phyloP scores from a whole-genome alignment of 2,113 vertebrate genomes.

The Gymnogyps californianus region DNA sequence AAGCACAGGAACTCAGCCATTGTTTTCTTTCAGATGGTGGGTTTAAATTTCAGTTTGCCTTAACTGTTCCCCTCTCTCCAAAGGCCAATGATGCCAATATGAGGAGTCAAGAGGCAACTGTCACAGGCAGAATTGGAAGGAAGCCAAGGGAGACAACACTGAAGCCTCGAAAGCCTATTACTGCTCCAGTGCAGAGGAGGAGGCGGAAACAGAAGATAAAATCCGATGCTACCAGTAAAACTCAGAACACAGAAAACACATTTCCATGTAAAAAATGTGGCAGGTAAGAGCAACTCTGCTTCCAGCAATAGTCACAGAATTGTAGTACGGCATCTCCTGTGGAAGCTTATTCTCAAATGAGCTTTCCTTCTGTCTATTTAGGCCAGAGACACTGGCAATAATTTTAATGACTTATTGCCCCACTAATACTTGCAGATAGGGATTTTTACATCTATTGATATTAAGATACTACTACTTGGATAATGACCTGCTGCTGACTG shows the following conservation, averaged over 20 bases:
- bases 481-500: background rate
- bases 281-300: constrained; percentile 76
- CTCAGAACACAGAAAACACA: constrained; percentile 83
- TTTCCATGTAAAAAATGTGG: constrained; percentile 99
- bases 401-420: background rate
- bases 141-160: constrained; percentile 67
- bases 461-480: background rate
- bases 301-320: background rate
- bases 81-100: constrained; percentile 76
- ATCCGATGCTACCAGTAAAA: constrained; percentile 72
- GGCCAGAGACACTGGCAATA: background rate
- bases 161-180: constrained; percentile 68
- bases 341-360: background rate
- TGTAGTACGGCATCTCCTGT: background rate
- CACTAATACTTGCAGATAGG: background rate
- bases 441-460: background rate
- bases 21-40: background rate
- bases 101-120: constrained; percentile 73
- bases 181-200: constrained; percentile 69
- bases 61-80: background rate
- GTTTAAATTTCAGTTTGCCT: background rate
- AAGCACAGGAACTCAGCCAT: background rate
- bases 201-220: constrained; percentile 68
- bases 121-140: constrained; percentile 50
- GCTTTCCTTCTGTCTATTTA: background rate